phyloP scores from a whole-genome alignment of 1,140 invertebrate genomes.

The Solenopsis invicta region DNA sequence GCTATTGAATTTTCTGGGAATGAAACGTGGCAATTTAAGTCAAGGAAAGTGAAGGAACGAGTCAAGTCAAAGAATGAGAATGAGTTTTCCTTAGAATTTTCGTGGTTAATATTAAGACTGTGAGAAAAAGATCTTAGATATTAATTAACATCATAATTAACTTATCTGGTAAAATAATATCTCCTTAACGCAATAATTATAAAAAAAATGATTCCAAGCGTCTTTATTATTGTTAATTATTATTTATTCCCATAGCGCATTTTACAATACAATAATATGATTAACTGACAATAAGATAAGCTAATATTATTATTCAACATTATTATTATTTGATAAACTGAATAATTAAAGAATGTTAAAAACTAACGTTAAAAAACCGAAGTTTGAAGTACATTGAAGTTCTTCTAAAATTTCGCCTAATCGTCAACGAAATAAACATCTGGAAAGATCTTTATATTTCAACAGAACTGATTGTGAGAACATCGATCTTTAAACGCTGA shows the following conservation, averaged over 20 bases:
- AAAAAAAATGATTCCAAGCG: not conserved
- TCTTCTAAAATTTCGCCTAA: not conserved
- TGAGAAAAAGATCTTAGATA: constrained; percentile 38
- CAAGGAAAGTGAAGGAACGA: constrained; percentile 1
- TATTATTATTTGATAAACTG: not conserved
- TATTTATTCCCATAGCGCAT: not conserved
- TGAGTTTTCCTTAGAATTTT: constrained; percentile 17
- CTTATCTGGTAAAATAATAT: constrained; percentile 8
- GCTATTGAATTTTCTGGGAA: constrained; percentile 17
- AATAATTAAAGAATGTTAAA: not conserved
- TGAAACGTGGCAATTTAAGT: not conserved
- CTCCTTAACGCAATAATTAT: not conserved
- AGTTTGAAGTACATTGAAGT: not conserved
- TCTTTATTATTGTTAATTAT: constrained; percentile 19
- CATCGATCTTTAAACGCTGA: not conserved
- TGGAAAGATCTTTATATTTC: not conserved
- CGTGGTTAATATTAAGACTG: constrained; percentile 4
- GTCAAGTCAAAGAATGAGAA: not conserved
- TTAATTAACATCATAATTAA: constrained; percentile 15
- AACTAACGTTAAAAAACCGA: too few species aligned
- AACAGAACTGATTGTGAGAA: constrained; percentile 5
- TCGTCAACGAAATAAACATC: not conserved
- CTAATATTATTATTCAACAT: constrained; percentile 8
- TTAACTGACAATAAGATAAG: not conserved
- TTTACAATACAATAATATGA: not conserved